Base-by-base conservation (phyloP, 1,140 invertebrate species). In the Chrysopa pallens region DNA sequence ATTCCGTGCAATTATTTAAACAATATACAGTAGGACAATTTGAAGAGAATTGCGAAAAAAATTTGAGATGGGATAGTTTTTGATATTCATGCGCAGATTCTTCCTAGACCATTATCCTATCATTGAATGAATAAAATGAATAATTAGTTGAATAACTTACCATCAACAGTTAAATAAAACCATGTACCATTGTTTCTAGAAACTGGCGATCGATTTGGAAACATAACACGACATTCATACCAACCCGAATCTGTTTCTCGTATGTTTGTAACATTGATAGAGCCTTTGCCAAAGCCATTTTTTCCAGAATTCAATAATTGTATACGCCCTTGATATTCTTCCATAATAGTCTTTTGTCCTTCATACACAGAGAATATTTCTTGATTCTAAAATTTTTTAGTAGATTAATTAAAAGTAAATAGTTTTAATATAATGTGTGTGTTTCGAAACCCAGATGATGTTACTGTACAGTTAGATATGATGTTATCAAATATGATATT, bases 221-320 rank as follows among this genome's bases (percentile, higher is more conserved):
- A 91, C 48, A 80, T 74, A 9, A 93, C 76, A 53, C 74, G 74
- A 60, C 90, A 95, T 61, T 90, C 84, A 62, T 90, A 95, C 77
- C 85, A 88, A 40, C 89, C 90, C 50, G 81, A 76, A 62, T 94
- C 89, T 31, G 78, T 76, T 57, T 91, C 85, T 44, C 81, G 70
- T 48, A 94, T 86, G 38, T 80, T 76, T n/a, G 84, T 89, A 40
- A 93, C 64, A 62, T 92, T 92, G 51, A 91, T 75, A 48, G 86
- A 86, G 31, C 85, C 87, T 48, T 73, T 69, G 42, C 84, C 84
- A 39, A 70, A 75, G 4, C 67, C 67, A 1, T 55, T 53, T 12
- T 54, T 51, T 11, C 61, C 51, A 9, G 57, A 55, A 9, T 70
- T 61, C 7, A 78, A 53, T 36, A 73, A 67, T 55, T 68, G 73